Evolutionary conservation across 2,888 invertebrate species (phyloP), one percentile per base, ranked within the genome.

Genomic region (Cosmorhoe ocellata): DNA sequence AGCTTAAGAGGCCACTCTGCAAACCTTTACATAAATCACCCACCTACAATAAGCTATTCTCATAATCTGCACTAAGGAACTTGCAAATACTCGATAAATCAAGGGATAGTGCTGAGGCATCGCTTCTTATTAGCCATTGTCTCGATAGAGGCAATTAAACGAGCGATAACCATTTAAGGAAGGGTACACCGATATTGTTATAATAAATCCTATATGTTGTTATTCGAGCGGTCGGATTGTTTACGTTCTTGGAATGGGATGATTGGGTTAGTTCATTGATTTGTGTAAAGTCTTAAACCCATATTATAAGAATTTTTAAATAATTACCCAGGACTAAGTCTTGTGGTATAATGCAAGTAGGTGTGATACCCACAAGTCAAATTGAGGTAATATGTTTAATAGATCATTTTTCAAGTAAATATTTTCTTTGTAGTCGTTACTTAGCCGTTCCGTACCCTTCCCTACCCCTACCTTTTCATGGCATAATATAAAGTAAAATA

Each of bases 101-200:
- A 85, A 59, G 62, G 59, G 71, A 79, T 81, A 79, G 80, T 81
- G 79, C 74, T 81, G 78, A 81, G 77, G 69, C 75, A 74, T 71
- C 78, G 80, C 80, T 88, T 89, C 89, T 90, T 90, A 89, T 84
- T 84, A 88, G 81, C 84, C 80, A 87, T 88, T 85, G 88, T 88
- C 84, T 84, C 74, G 71, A 75, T 79, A 71, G 76, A 69, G 77
- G 89, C 87, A 88, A 89, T 88, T 88, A 89, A 85, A 85, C 77
- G 61, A 66, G 63, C 78, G 84, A 89, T 88, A 87, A 87, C 87
- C 79, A 76, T 87, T 84, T 85, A 74, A 74, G 77, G 67, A 73
- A 67, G 74, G 79, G 74, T 76, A 79, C 69, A 74, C 71, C 66
- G 73, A 84, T 89, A 89, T 88, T 86, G 85, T 85, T 83, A 81